phyloP scores from a whole-genome alignment of 2,797 vertebrate genomes.

The Sebastolobus alascanus region DNA sequence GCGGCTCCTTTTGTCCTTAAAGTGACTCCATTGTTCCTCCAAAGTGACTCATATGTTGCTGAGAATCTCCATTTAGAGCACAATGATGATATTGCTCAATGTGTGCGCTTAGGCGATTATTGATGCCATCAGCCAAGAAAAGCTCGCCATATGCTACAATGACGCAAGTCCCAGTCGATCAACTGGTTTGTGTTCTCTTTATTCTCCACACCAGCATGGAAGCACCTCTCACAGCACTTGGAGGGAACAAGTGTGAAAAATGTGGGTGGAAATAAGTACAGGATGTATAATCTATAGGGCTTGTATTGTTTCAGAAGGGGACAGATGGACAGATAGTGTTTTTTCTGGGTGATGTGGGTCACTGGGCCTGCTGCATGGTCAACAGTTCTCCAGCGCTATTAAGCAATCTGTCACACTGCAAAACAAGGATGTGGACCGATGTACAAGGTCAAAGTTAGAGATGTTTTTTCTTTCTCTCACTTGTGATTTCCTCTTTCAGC shows the following conservation, averaged over 20 bases:
- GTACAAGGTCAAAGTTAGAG: conserved; percentile 28
- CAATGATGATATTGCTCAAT: conserved; percentile 14
- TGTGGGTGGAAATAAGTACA: conserved; percentile 32
- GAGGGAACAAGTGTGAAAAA: conserved; percentile 63
- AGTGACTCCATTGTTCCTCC: conserved; percentile 64
- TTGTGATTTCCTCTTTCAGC: conserved; percentile 20
- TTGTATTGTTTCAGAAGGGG: conserved; percentile 54
- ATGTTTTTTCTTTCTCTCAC: not conserved
- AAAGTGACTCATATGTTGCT: conserved; percentile 57
- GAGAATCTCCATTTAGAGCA: conserved; percentile 50
- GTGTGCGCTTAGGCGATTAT: conserved; percentile 37
- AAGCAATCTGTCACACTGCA: conserved; percentile 45
- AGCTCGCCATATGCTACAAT: conserved; percentile 64
- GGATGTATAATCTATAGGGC: conserved; percentile 5
- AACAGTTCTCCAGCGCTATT: conserved; percentile 59
- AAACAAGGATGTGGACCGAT: conserved; percentile 25
- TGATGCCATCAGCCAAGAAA: conserved; percentile 44
- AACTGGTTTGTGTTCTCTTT: conserved; percentile 2
- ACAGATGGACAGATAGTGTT: conserved; percentile 69
- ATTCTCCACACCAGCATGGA: not conserved
- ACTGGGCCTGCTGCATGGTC: conserved; percentile 39
- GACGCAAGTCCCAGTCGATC: conserved; percentile 45
- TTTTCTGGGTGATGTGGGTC: conserved; percentile 62
- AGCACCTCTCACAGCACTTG: not conserved
- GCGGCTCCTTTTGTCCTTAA: conserved; percentile 62